Conservation (phyloP, 2,113 vertebrate genomes). For the Triplophysa rosa region DNA sequence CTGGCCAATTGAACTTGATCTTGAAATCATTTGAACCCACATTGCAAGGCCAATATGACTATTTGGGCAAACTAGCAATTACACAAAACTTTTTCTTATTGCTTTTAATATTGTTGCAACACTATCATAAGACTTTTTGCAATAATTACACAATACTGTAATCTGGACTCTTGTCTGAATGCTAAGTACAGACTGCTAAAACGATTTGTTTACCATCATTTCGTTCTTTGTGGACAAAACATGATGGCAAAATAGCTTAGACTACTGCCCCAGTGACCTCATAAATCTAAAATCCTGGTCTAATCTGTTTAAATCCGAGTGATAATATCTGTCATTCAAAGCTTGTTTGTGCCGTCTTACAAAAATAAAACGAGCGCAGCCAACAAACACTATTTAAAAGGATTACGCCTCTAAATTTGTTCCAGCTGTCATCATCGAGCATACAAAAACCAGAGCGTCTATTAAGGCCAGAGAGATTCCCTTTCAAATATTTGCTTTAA, state of each 20-base stretch:
- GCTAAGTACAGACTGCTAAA: neutral
- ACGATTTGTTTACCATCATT: no score
- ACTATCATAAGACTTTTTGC: neutral
- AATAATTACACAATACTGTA: neutral
- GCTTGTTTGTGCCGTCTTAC: slow-evolving; percentile 19
- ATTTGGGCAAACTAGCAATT: no score
- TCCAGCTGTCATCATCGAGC: slow-evolving; percentile 26
- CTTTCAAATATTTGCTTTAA: slow-evolving; percentile 22
- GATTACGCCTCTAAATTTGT: slow-evolving; percentile 29
- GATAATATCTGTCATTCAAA: slow-evolving; percentile 25
- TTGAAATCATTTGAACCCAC: neutral
- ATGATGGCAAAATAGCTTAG: slow-evolving; percentile 3
- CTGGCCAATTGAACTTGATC: neutral
- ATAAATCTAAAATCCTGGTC: slow-evolving; percentile 2
- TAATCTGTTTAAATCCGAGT: slow-evolving; percentile 13
- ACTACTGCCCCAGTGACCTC: neutral
- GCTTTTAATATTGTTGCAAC: neutral
- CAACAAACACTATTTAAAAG: slow-evolving; percentile 32
- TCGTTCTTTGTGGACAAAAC: neutral
- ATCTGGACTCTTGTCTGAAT: neutral
- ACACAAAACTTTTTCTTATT: neutral
- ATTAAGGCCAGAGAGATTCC: neutral
- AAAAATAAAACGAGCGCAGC: neutral
- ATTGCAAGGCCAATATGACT: neutral
- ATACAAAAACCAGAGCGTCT: neutral